Conservation (phyloP, 2,113 vertebrate genomes). For the Ageneiosus marmoratus region DNA sequence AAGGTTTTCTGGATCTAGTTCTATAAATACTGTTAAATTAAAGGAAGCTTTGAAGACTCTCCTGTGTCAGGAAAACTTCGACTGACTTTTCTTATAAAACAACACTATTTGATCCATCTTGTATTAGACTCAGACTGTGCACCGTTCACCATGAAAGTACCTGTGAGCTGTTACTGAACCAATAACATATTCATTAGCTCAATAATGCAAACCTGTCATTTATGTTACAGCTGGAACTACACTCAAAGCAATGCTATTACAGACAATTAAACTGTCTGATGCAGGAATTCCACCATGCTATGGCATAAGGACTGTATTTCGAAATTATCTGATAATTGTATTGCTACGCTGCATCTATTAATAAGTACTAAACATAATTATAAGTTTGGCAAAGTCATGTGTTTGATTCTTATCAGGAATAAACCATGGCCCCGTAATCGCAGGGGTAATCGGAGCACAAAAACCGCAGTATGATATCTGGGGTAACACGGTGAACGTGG, state of each 20-base stretch:
- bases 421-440: slow-evolving; percentile 95
- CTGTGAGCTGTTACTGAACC: not conserved
- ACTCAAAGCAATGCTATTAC: not conserved
- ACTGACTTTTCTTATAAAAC: not conserved
- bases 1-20: not conserved
- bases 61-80: not conserved
- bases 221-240: not conserved
- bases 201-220: not conserved
- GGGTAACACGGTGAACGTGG: slow-evolving; percentile 97
- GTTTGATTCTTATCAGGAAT: slow-evolving; percentile 76
- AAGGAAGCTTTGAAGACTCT: not conserved
- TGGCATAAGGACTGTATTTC: not conserved
- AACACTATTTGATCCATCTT: not conserved
- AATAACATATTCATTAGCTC: not conserved
- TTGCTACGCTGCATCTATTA: not conserved
- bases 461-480: slow-evolving; percentile 98
- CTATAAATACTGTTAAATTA: not conserved
- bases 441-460: slow-evolving; percentile 95
- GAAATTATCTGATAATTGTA: not conserved
- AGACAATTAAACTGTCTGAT: not conserved
- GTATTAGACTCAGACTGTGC: not conserved
- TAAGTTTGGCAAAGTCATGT: not conserved
- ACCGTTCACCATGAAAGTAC: not conserved
- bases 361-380: not conserved
- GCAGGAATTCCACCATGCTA: not conserved